Base-by-base conservation (phyloP, 1,140 invertebrate genomes). In the Ruditapes philippinarum region DNA sequence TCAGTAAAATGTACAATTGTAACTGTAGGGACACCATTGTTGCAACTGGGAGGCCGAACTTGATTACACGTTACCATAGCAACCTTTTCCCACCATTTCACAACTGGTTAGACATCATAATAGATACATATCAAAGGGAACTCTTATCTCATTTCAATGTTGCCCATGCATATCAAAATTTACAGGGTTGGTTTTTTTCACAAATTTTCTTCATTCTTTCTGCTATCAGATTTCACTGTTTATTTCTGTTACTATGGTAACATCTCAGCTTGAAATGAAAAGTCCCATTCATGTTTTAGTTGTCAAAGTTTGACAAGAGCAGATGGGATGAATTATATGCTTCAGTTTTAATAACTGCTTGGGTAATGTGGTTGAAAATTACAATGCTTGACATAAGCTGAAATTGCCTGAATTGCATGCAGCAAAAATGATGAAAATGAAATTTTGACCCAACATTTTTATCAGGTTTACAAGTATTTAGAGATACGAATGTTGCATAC, bases 191-290 rank as follows among this genome's bases (percentile, higher is more conserved):
- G 42, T 28, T 49, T 73, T 84, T 73, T 84, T 54, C 62, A 54
- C 82, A 70, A 84, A 73, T 73, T 70, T 36, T 74, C 40, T 42
- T 74, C 82, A 70, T 54, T 68, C 40, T 65, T 84, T 36, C 28
- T 45, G 82, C 60, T 84, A 78, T 86, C 28, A 65, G 22, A 78
- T 86, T 86, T 42, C 84, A 76, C 49, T 86, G 84, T 86, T 86
- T 76, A 86, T 78, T 25, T 60, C n/a, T 25, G 84, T 86, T 76
- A n/a, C 73, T 38, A 86, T 86, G 38, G 84, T 14, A 40, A 78
- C 84, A 4, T 2, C 65, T 36, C 74, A 78, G 74, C 74, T 78
- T 78, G 74, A 78, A 54, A 51, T 78, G 74, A 78, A 78, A 25
- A 22, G 31, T 49, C 45, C 74, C 49, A 78, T 78, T 78, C 74